Evolutionary conservation across 2,888 invertebrate species (phyloP).

Genomic region (Dione vanillae): DNA sequence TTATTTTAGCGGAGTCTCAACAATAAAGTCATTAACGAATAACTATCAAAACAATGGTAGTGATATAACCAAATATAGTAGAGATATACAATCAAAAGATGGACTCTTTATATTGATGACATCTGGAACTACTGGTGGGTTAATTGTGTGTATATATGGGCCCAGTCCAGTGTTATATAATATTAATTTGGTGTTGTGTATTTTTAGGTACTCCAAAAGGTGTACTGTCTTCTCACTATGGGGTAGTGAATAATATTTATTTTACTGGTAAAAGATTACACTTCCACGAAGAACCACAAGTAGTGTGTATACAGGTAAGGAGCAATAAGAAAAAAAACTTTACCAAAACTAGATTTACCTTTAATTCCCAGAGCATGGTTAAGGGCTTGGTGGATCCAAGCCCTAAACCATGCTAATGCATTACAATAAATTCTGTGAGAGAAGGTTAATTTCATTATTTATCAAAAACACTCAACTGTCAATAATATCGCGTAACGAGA

Average conservation of each 20-base stretch:
- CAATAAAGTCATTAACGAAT: constrained; percentile 57
- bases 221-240: constrained; percentile 89
- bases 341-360: no score
- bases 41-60: constrained; percentile 56
- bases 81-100: constrained; percentile 86
- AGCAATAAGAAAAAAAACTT: not conserved
- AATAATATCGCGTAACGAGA: no score
- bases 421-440: no score
- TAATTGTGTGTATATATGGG: no score
- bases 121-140: constrained; percentile 84
- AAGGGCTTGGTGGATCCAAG: no score
- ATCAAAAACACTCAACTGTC: no score
- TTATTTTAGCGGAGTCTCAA: constrained; percentile 63
- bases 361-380: no score
- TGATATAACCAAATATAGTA: constrained; percentile 71
- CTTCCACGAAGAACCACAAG: constrained; percentile 76
- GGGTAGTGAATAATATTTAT: constrained; percentile 91
- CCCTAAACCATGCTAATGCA: no score
- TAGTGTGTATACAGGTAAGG: constrained; percentile 83
- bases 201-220: constrained; percentile 89
- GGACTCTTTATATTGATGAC: constrained; percentile 93
- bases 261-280: constrained; percentile 84
- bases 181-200: no score
- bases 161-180: no score
- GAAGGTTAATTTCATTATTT: no score